Evolutionary conservation across 2,888 invertebrate species (phyloP), one percentile per base, ranked within the genome.

Genomic region (Phytoseiulus persimilis): DNA sequence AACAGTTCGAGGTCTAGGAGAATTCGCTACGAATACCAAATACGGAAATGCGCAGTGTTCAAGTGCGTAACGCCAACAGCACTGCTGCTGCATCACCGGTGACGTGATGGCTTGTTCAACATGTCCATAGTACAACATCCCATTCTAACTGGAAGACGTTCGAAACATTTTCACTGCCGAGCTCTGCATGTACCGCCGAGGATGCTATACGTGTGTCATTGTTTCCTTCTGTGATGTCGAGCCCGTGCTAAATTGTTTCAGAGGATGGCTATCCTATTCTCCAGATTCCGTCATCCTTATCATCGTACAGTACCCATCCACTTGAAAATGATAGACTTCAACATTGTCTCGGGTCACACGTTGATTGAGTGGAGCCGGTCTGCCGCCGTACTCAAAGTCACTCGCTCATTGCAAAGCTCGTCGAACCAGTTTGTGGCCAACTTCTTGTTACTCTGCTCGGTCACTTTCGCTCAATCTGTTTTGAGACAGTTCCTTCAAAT

Each of bases 401-500:
- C 28, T 28, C 65, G 65, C 2, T 65, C 9, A 28, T 6, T 65
- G 65, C 28, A 65, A 28, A 65, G 65, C 18, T 65, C 65, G 65
- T 65, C 65, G 18, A 65, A 18, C 65, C 1, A 11, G 65, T 14
- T 65, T n/a, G n/a, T n/a, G 65, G 5, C 28, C 65, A 28, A 65
- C 65, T 11, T 39, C 18, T 23, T 23, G 9, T 46, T 28, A 11
- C 28, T 14, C 65, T 65, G 65, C 65, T 65, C 65, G 65, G 65
- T 65, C 65, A 65, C 65, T 23, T 65, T 18, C 65, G 65, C 65
- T 65, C 5, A 84, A 84, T 84, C 84, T 84, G 33, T 32, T 32
- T 31, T 84, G 33, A 18, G 84, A 28, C 33, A 84, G 84, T 84
- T 84, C 32, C 84, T 31, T 84, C 84, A 84, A 84, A 32, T 84